Evolutionary conservation across 1,140 invertebrate species (phyloP), one percentile per base, ranked within the genome.

Genomic region (Philotrypesis tridentata): DNA sequence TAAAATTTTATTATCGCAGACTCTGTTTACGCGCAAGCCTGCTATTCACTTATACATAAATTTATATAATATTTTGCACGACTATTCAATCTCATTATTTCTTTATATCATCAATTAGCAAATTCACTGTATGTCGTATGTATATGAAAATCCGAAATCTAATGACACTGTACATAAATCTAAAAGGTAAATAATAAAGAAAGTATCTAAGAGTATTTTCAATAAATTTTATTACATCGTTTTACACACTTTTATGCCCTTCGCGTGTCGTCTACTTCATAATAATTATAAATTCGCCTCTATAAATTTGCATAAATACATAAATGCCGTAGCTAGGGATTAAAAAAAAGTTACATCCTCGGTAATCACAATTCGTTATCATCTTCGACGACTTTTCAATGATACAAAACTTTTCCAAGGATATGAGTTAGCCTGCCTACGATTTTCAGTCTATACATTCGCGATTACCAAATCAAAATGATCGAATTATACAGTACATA

Each of bases 211-310:
- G 3, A 37, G 27, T 81, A 76, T 76, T 76, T 70, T 77, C n/a
- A 76, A 82, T 76, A 71, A 76, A 63, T 82, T 82, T 82, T 76
- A 76, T 82, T 82, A 82, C 48, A 82, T 76, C 61, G 37, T 74
- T 76, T 61, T 43, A 82, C 43, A 76, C 80, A 60, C 11, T 71
- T 71, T 29, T 60, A 37, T 43, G 14, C 31, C 48, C 23, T 63
- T 55, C 23, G 29, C 40, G n/a, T 21, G 3, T 17, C 48, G 40
- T n/a, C 11, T n/a, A 76, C 25, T 7, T 29, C 37, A 12, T 0
- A 29, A 29, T 68, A 68, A 43, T 68, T 27, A 78, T 29, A 68
- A 78, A 65, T 29, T 23, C 61, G 25, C 23, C 61, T 25, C 61
- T 48, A 27, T 43, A 77, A 40, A 71, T 71, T 40, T 43, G 11